Base-by-base conservation (phyloP, 2,888 invertebrate species). In the Rosalia funebris region DNA sequence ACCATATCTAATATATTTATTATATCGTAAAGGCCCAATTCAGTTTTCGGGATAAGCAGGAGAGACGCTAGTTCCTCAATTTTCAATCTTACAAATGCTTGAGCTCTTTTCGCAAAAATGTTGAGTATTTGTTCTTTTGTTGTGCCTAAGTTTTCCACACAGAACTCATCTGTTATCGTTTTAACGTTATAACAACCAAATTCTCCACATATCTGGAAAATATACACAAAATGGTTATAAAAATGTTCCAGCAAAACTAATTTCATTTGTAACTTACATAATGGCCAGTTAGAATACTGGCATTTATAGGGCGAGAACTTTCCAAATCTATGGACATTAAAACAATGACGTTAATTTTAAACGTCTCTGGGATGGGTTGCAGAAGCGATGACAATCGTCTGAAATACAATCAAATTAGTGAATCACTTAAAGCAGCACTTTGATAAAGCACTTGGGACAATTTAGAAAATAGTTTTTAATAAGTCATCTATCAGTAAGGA, bases 241-340 rank as follows among this genome's bases (percentile, higher is more conserved):
- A 15, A 44, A 44, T 44, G 39, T n/a, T n/a, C n/a, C n/a, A n/a
- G 17, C 45, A 39, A 19, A 46, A 14, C 14, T 4, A 17, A 17
- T 14, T 41, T 37, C 19, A 5, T 25, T 25, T 25, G 7, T 5
- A 50, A 77, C 79, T 76, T 73, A 81, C 81, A 67, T 76, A 77
- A 62, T 73, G 75, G 45, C 79, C 79, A 44, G 70, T 74, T 15
- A 80, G 61, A 45, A 68, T 68, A 14, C 70, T 67, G 1, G 65
- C 55, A 60, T 78, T 66, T 2, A 79, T 72, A 9, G 75, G 75
- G n/a, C 65, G 31, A 31, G 68, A 45, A n/a, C 59, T 60, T 3
- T 61, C 19, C n/a, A 69, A 32, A 50, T 77, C 75, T 15, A 77
- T 39, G 1, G 70, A 47, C 1, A 65, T 65, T 41, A 72, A 31